These are phyloP conservation scores for Acomys russatus DNA, from an alignment of 2,797 vertebrate genomes.

Conservation along the genomic window DNA sequence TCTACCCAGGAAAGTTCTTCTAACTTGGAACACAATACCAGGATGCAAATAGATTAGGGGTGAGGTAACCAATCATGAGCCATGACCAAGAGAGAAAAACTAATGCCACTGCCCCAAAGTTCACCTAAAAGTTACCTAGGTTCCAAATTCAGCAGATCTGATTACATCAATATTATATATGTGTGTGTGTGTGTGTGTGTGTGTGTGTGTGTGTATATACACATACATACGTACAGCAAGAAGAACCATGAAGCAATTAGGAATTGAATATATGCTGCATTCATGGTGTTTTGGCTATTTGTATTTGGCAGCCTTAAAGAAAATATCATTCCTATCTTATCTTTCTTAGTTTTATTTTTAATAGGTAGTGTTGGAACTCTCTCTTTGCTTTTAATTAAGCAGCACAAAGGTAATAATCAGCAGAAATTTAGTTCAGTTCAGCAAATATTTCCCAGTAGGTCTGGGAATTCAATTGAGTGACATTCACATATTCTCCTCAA, in stretches of 20 bases:
- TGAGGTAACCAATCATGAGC: neutral
- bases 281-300: no score
- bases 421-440: neutral
- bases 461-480: neutral
- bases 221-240: no score
- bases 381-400: neutral
- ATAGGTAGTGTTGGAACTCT: neutral
- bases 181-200: no score
- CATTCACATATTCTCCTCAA: neutral
- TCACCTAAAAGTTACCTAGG: neutral
- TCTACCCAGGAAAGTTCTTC: neutral
- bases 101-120: neutral
- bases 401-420: neutral
- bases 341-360: neutral
- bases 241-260: no score
- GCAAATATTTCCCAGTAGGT: neutral
- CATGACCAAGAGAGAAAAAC: neutral
- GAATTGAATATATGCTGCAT: no score
- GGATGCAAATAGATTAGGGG: neutral
- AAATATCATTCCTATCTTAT: no score
- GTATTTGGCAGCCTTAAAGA: no score
- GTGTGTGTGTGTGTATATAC: no score
- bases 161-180: neutral
- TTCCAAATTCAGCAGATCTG: neutral
- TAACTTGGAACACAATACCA: neutral